Evolutionary conservation across 2,113 vertebrate species (phyloP).

Genomic region (Perognathus longimembris): DNA sequence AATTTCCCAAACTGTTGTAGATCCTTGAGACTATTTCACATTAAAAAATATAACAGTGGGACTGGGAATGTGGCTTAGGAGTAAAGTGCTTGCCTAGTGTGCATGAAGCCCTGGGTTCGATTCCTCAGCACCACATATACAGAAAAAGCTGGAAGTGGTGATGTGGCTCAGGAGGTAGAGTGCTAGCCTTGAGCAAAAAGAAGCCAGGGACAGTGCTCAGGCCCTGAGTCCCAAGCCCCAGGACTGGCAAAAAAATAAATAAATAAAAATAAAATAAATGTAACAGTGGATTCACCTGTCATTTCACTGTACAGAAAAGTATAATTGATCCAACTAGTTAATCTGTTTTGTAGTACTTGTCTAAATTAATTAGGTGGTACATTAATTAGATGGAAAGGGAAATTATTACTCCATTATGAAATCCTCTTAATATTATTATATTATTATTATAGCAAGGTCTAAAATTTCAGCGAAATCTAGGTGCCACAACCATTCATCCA

Average conservation of each 20-base stretch:
- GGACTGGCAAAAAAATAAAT: too few relatives aligned
- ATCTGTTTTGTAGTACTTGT: not conserved
- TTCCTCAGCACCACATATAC: too few relatives aligned
- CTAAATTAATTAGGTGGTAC: constrained; percentile 16
- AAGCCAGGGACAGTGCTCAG: too few relatives aligned
- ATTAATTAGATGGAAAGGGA: not conserved
- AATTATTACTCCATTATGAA: constrained; percentile 13
- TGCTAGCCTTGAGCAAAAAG: too few relatives aligned
- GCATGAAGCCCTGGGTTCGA: too few relatives aligned
- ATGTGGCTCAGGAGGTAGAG: too few relatives aligned
- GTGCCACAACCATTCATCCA: constrained; percentile 21
- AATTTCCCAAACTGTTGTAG: not conserved
- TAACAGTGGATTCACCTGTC: too few relatives aligned
- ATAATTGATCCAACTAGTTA: not conserved
- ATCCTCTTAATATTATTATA: not conserved
- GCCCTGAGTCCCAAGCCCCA: too few relatives aligned
- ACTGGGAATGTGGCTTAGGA: too few relatives aligned
- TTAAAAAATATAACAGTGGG: not conserved
- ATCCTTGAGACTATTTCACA: not conserved
- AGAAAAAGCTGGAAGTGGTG: too few relatives aligned
- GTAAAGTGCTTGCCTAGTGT: too few relatives aligned
- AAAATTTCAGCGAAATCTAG: constrained; percentile 24
- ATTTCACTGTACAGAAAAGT: not conserved
- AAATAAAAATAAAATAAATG: too few relatives aligned
- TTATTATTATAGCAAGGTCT: not conserved